Evolutionary conservation across 2,888 invertebrate species (phyloP).

Genomic region (Drosophila incognita): DNA sequence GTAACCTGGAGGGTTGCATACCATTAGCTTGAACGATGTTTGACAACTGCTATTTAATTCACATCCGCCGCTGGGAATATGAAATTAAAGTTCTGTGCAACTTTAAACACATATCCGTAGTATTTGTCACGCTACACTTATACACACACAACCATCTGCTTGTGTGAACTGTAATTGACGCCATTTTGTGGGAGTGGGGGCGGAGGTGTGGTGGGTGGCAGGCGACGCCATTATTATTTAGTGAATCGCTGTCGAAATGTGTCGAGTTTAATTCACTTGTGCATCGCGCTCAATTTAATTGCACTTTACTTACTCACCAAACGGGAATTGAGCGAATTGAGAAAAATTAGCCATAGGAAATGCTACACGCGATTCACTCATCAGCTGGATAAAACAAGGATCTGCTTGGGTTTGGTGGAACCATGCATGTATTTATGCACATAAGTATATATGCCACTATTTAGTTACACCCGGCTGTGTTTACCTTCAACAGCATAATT

Average conservation of each 20-base stretch:
- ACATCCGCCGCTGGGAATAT: slow-evolving; percentile 16
- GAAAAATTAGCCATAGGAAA: slow-evolving; percentile 60
- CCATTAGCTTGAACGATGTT: slow-evolving; percentile 9
- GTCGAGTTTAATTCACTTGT: slow-evolving; percentile 63
- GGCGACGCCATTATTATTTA: slow-evolving; percentile 41
- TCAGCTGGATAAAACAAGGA: slow-evolving; percentile 49
- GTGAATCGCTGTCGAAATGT: slow-evolving; percentile 44
- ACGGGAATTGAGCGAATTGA: slow-evolving; percentile 24
- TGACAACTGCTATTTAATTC: slow-evolving; percentile 22
- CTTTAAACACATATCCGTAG: slow-evolving; percentile 37
- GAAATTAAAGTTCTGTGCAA: slow-evolving; percentile 9
- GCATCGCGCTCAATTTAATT: slow-evolving; percentile 73
- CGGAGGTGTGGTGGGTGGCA: neutral
- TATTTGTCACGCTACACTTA: slow-evolving; percentile 27
- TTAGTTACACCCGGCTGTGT: slow-evolving; percentile 43
- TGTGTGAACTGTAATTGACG: slow-evolving; percentile 62
- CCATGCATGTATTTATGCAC: slow-evolving; percentile 14
- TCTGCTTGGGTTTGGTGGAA: slow-evolving; percentile 19
- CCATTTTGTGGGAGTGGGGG: slow-evolving; percentile 48
- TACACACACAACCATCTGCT: neutral
- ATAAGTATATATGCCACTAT: slow-evolving; percentile 9
- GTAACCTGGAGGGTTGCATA: neutral
- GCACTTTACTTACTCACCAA: slow-evolving; percentile 51
- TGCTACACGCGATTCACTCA: slow-evolving; percentile 67
- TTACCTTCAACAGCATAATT: slow-evolving; percentile 63